Percentiles rank a stretch among this genome's conserved stretches.
Conservation (phyloP, 2,797 vertebrate species). For the Tenualosa thibaudeaui region DNA sequence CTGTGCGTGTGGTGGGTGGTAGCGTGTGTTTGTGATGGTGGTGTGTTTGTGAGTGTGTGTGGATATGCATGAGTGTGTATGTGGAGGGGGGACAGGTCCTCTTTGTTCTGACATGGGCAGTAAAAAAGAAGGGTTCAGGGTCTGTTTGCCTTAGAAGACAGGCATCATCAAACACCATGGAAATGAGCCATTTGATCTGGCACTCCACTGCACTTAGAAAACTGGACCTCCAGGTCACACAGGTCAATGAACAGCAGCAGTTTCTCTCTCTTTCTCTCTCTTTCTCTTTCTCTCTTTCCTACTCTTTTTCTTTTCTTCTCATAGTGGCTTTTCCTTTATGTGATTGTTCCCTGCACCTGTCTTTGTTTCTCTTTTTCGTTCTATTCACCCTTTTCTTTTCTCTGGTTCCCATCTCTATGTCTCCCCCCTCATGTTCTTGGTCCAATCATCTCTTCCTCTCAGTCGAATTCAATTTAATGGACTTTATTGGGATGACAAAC, state of each 20-base stretch:
- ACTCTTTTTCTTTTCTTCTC: too few species aligned
- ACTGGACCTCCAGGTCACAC: not conserved
- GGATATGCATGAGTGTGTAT: not conserved
- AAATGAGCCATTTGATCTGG: slow-evolving; percentile 27
- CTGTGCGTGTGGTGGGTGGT: not conserved
- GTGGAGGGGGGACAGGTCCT: not conserved
- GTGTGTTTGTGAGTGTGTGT: not conserved
- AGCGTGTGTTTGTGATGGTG: not conserved
- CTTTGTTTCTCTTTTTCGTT: too few species aligned
- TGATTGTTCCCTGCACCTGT: too few species aligned
- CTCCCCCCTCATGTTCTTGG: too few species aligned
- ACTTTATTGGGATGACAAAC: too few species aligned
- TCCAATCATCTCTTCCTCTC: too few species aligned
- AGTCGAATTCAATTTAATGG: too few species aligned
- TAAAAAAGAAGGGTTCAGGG: slow-evolving; percentile 22
- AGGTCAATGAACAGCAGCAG: not conserved
- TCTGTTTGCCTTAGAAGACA: slow-evolving; percentile 13
- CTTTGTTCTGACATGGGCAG: slow-evolving; percentile 30
- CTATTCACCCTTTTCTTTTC: too few species aligned
- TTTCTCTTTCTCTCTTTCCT: not conserved
- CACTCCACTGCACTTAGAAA: too few species aligned
- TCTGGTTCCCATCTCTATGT: too few species aligned
- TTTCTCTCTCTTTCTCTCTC: not conserved
- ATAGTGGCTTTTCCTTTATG: too few species aligned
- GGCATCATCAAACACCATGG: slow-evolving; percentile 28